phyloP scores from a whole-genome alignment of 2,888 invertebrate genomes.

The Caenorhabditis sp. region DNA sequence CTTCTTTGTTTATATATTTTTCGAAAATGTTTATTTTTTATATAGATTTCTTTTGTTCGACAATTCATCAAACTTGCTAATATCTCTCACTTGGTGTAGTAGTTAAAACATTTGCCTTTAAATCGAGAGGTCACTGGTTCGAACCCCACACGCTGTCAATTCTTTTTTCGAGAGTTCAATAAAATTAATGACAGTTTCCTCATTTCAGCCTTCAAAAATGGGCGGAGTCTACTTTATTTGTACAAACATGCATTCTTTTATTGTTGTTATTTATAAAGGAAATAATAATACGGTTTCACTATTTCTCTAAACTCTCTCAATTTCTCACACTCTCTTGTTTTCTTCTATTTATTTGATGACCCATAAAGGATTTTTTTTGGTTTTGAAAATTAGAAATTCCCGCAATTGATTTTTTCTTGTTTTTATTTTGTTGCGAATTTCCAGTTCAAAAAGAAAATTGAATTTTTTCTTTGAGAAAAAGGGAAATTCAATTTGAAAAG shows the following conservation, averaged over 20 bases:
- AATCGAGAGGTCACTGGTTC: too few species aligned
- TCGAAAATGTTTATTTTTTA: too few species aligned
- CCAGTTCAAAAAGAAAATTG: not conserved
- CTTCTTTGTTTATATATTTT: too few species aligned
- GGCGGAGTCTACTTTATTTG: too few species aligned
- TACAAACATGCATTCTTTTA: not conserved
- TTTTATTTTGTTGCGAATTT: not conserved
- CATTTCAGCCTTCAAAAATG: too few species aligned
- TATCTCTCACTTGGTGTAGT: too few species aligned
- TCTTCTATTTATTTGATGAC: not conserved
- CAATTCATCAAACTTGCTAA: too few species aligned
- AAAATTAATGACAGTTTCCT: too few species aligned
- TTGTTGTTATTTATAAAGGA: not conserved
- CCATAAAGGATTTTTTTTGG: not conserved
- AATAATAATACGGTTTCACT: not conserved
- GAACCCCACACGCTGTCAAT: too few species aligned
- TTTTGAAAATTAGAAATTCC: conserved; percentile 7
- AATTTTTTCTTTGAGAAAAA: not conserved
- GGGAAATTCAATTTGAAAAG: conserved; percentile 11
- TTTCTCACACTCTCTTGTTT: not conserved
- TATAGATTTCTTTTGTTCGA: too few species aligned
- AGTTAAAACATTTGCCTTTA: too few species aligned
- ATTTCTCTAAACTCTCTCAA: not conserved
- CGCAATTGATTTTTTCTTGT: conserved; percentile 2
- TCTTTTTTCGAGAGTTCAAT: too few species aligned